A percentile compares a stretch with the other conserved stretches of the same genome.
phyloP scores from a whole-genome alignment of 1,140 invertebrate genomes.

The Drusus annulatus region DNA sequence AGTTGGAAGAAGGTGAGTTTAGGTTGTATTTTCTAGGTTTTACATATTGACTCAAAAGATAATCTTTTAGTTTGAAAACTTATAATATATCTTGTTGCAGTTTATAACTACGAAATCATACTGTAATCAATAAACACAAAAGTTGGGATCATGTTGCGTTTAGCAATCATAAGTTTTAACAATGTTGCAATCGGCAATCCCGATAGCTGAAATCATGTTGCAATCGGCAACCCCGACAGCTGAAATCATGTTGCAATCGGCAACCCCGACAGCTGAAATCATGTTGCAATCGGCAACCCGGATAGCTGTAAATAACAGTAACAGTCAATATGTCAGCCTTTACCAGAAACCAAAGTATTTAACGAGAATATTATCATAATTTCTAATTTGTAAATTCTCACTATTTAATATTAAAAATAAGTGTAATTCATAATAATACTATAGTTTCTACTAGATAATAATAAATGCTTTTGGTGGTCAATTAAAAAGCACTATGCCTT shows the following conservation, averaged over 20 bases:
- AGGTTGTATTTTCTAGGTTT: background rate
- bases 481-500: conserved; percentile 44
- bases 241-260: no score
- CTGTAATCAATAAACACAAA: no score
- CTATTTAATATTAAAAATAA: background rate
- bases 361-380: background rate
- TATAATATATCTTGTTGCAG: no score
- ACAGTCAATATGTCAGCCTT: conserved; percentile 15
- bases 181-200: no score
- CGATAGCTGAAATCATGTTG: no score
- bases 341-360: conserved; percentile 13
- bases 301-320: no score
- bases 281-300: background rate
- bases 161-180: no score
- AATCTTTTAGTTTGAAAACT: no score
- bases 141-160: no score
- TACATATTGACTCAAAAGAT: background rate
- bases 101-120: no score
- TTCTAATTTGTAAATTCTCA: background rate
- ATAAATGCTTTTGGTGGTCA: conserved; percentile 33
- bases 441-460: background rate
- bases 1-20: background rate
- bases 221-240: no score
- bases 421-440: background rate
- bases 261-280: no score